These are phyloP conservation scores for Glossophaga mutica DNA, from an alignment of 2,797 vertebrate genomes.

Conservation along the genomic window DNA sequence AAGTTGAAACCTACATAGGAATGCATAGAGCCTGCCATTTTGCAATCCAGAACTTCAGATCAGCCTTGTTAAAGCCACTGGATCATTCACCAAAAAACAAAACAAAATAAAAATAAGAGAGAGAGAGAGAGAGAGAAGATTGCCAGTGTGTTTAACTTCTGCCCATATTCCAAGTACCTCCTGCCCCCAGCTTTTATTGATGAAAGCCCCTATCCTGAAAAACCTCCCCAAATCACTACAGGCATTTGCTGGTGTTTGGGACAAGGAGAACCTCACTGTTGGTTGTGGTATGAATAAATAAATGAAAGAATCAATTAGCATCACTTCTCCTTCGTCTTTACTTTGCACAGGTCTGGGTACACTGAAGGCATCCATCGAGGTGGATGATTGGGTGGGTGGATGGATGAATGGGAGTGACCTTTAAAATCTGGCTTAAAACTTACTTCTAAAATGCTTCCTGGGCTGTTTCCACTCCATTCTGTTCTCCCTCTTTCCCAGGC, in stretches of 20 bases:
- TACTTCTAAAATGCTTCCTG: not conserved
- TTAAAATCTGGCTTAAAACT: not conserved
- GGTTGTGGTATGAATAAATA: not conserved
- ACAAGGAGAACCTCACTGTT: not conserved
- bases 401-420: not conserved
- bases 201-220: not conserved
- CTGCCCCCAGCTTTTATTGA: not conserved
- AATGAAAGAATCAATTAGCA: not conserved
- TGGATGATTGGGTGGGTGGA: not conserved
- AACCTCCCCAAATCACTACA: accelerated
- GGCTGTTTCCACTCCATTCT: not conserved
- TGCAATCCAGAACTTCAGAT: not conserved
- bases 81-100: not conserved
- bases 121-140: not conserved
- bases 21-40: not conserved
- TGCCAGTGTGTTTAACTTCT: not conserved
- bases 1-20: accelerated
- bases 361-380: not conserved
- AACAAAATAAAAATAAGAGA: not conserved
- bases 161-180: not conserved
- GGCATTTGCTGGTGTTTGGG: not conserved
- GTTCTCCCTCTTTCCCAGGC: not conserved
- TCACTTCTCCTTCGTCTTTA: not conserved
- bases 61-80: not conserved
- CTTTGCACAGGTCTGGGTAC: not conserved